Evolutionary conservation across 2,888 invertebrate species (phyloP).

Genomic region (Microctonus aethiopoides): DNA sequence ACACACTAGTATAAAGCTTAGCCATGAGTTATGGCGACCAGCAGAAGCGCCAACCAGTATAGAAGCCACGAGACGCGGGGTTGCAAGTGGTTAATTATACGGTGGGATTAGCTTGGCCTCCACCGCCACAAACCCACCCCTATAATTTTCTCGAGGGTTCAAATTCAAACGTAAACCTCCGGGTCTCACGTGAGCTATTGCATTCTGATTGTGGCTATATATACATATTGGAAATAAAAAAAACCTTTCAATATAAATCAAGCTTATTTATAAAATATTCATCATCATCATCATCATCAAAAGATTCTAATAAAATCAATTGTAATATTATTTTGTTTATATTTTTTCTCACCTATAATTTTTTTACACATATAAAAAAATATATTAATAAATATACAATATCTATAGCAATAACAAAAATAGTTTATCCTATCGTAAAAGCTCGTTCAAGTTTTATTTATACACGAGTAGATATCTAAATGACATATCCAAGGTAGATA

Average conservation of each 20-base stretch:
- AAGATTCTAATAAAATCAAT: too few species aligned
- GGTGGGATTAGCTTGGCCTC: constrained; percentile 61
- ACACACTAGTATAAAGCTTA: constrained; percentile 56
- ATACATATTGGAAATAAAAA: too few species aligned
- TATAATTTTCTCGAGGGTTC: constrained; percentile 62
- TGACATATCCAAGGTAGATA: not conserved
- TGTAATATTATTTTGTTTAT: too few species aligned
- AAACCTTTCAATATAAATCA: constrained; percentile 25
- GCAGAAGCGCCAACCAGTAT: constrained; percentile 44
- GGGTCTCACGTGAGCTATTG: constrained; percentile 44
- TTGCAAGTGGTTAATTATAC: constrained; percentile 64
- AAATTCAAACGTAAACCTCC: constrained; percentile 56
- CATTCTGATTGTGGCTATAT: constrained; percentile 44
- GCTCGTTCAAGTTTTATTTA: not conserved
- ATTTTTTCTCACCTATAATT: too few species aligned
- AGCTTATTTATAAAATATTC: not conserved
- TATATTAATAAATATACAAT: too few species aligned
- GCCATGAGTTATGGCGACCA: constrained; percentile 57
- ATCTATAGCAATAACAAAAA: too few species aligned
- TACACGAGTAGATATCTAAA: not conserved
- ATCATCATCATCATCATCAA: too few species aligned
- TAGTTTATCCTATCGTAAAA: too few species aligned
- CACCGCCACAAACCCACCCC: constrained; percentile 56
- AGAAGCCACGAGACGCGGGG: constrained; percentile 27
- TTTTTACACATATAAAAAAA: too few species aligned